Percentiles rank a stretch among this genome's conserved stretches.
These are phyloP conservation scores for Gallinago undulata DNA, from an alignment of 2,113 vertebrate genomes.

Conservation along the genomic window DNA sequence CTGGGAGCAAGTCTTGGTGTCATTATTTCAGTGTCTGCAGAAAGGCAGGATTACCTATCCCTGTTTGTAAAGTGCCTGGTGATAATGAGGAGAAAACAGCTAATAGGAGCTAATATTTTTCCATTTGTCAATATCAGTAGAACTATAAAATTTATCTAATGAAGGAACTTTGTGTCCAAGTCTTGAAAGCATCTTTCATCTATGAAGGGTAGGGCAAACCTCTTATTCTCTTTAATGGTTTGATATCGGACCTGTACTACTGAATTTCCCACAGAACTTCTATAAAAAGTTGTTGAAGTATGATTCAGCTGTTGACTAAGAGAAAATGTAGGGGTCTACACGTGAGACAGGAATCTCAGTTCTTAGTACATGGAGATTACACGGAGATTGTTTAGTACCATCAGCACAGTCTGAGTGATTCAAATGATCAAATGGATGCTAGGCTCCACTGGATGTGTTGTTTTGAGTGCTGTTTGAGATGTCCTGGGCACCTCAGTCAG, in stretches of 20 bases:
- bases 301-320: not conserved
- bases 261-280: not conserved
- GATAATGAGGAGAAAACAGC: not conserved
- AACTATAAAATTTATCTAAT: not conserved
- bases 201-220: not conserved
- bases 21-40: not conserved
- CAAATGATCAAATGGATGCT: not conserved
- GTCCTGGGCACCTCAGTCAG: not conserved
- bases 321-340: not conserved
- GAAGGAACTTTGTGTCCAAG: not conserved
- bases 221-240: not conserved
- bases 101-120: not conserved
- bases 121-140: not conserved
- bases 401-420: not conserved
- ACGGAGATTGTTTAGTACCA: not conserved
- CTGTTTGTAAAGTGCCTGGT: not conserved
- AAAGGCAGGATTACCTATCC: not conserved
- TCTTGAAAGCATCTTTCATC: not conserved
- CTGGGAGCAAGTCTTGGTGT: not conserved
- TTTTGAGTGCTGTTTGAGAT: not conserved
- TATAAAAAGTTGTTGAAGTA: not conserved
- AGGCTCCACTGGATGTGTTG: not conserved
- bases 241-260: not conserved
- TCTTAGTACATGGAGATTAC: not conserved
- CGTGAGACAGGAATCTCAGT: not conserved